Evolutionary conservation across 2,888 invertebrate genomes (phyloP).

Genomic region (Parapristionchus giblindavisi): DNA sequence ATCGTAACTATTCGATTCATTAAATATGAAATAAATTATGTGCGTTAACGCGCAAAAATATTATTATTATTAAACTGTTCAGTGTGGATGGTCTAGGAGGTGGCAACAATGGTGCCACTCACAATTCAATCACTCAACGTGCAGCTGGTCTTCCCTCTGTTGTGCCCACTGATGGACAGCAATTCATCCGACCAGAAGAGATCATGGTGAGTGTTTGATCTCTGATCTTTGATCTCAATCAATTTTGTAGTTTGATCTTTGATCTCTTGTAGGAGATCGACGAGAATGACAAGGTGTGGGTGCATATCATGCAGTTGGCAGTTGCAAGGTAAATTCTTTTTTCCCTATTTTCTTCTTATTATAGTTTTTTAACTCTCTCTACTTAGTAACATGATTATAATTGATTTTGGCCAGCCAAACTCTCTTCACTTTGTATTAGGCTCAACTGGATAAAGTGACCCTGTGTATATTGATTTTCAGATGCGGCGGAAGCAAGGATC

Average conservation of each 20-base stretch:
- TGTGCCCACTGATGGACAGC: constrained; percentile 13
- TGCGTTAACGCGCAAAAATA: not conserved
- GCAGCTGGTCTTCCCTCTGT: constrained; percentile 28
- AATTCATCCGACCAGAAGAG: not conserved
- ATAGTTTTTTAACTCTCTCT: not conserved
- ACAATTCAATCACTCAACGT: constrained; percentile 36
- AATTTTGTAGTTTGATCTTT: not conserved
- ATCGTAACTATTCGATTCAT: not conserved
- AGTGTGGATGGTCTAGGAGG: not conserved
- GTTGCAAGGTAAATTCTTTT: constrained; percentile 39
- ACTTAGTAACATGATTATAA: not conserved
- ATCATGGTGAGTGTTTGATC: constrained; percentile 2
- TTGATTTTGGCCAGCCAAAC: not conserved
- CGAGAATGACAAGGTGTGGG: constrained; percentile 59
- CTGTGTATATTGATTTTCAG: no score
- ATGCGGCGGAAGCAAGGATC: constrained; percentile 58
- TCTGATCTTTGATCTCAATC: not conserved
- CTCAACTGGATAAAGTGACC: no score
- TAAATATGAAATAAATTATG: not conserved
- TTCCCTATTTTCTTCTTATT: no score
- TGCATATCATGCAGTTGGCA: constrained; percentile 62
- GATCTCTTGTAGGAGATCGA: constrained; percentile 39
- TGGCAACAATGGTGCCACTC: not conserved
- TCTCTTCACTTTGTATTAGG: no score
- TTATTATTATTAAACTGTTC: not conserved